Evolutionary conservation across 1,140 invertebrate species (phyloP), one percentile per base, ranked within the genome.

Genomic region (Agraylea sexmaculata): DNA sequence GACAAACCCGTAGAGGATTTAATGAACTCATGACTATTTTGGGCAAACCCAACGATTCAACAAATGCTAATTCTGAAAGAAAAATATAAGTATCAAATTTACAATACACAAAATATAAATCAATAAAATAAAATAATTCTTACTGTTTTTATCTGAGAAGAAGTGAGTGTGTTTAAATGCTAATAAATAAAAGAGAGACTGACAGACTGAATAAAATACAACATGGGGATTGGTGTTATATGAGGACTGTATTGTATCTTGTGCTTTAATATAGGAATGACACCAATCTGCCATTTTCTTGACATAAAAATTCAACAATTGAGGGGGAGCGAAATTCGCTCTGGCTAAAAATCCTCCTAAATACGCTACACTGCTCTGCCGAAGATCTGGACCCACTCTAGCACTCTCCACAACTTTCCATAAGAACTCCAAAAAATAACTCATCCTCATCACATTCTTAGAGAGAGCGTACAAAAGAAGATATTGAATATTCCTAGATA

Each of bases 151-250:
- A 46, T 60, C 76, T 42, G 73, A 70, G 39, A 87, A 75, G 42
- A 94, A 67, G 55, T 92, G 84, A 52, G 78, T 80, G 54, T 87
- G 79, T 47, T 86, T 78, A 58, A 92, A 93, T 1, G 83, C 78
- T 40, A 95, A 78, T 2, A 92, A 66, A 62, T 94, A 92, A 58
- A 96, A 94, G 20, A 93, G 65, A 0, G 83, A 76, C 63, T 95
- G 89, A 54, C 88, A 92, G 8, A 91, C 75, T 11, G 80, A 75
- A 58, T 92, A 91, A 62, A 95, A 96, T 1, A 90, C 77, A 19
- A 73, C 68, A 58, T 96, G 89, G 3, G 78, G 70, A 54, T 76
- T 74, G 0, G 52, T 53, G 19, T 59, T 62, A 33, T 62, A 58
- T 25, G 45, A 51, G 0, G 45, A 38, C 12, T 54, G 51, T 6